Base-by-base conservation (phyloP, 2,888 invertebrate species). In the Aleiodes testaceus region DNA sequence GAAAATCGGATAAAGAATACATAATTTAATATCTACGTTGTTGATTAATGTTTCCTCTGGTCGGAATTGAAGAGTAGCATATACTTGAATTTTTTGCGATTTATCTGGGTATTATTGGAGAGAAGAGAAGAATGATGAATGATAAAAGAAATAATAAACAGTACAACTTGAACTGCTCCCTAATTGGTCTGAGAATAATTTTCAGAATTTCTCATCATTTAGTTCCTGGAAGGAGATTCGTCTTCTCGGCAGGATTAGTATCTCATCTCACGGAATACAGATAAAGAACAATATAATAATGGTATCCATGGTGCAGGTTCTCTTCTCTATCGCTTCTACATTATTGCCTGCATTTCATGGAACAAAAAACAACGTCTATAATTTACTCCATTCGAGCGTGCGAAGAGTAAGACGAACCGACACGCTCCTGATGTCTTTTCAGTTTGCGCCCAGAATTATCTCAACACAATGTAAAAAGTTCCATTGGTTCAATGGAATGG, bases 261-360 rank as follows among this genome's bases (percentile, higher is more conserved):
- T 66, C 36, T 26, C 20, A 26, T 59, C 12, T 52, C 36, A 3
- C n/a, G 6, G n/a, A 22, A 20, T 18, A 44, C 18, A 22, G 14
- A 52, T 47, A 18, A 55, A 26, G 22, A 14, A 18, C 64, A 65
- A 61, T 52, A 16, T 70, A 70, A 70, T 70, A 61, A 70, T 20
- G 53, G 70, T 71, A 66, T 71, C 22, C 30, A 22, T 18, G 44
- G 45, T 66, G 61, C 61, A 59, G 59, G 61, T 42, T 45, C 36
- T 50, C 69, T 68, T 22, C 63, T 69, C 64, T 68, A 42, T 55
- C 45, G 45, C 70, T 70, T 69, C 26, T 69, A 61, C 26, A 52
- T 75, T 74, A 74, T 74, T 74, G 76, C 76, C 75, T 66, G 74
- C 74, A 75, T 69, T 77, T 73, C 74, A 74, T 65, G 74, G 74